phyloP scores from a whole-genome alignment of 2,797 vertebrate species.

The Leucoraja ocellata region DNA sequence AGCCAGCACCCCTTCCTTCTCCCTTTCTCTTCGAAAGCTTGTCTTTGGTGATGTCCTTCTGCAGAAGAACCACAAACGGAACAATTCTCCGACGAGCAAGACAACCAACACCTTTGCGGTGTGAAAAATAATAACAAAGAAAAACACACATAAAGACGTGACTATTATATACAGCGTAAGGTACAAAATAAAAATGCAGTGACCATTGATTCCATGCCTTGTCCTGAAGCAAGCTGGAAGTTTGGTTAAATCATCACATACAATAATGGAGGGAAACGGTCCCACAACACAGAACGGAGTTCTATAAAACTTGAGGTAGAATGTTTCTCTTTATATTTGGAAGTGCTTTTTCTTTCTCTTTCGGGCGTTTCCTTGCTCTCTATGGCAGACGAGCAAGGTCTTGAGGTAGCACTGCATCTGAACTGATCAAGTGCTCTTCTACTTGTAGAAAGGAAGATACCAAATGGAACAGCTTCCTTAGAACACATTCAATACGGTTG shows the following conservation, averaged over 20 bases:
- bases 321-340: constrained; percentile 86
- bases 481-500: constrained; percentile 98
- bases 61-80: constrained; percentile 2
- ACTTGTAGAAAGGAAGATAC: constrained; percentile 67
- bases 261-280: constrained; percentile 48
- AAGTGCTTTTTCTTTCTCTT: constrained; percentile 64
- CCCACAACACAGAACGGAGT: constrained; percentile 44
- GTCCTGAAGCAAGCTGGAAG: constrained; percentile 56
- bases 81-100: constrained; percentile 49
- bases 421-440: constrained; percentile 65
- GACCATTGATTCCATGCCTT: constrained; percentile 49
- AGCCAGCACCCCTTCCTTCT: background rate
- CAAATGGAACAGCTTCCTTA: constrained; percentile 65
- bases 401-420: constrained; percentile 62
- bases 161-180: constrained; percentile 52
- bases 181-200: constrained; percentile 46
- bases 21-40: constrained; percentile 9
- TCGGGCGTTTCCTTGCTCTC: background rate
- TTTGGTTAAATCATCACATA: constrained; percentile 56
- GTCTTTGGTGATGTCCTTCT: constrained; percentile 32
- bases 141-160: constrained; percentile 40
- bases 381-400: constrained; percentile 40
- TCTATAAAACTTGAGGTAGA: constrained; percentile 80
- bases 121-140: constrained; percentile 40
- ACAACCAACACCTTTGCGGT: constrained; percentile 41